A percentile compares a stretch with the other conserved stretches of the same genome.
phyloP scores from a whole-genome alignment of 2,888 invertebrate genomes.

The Hoplodrina ambigua region DNA sequence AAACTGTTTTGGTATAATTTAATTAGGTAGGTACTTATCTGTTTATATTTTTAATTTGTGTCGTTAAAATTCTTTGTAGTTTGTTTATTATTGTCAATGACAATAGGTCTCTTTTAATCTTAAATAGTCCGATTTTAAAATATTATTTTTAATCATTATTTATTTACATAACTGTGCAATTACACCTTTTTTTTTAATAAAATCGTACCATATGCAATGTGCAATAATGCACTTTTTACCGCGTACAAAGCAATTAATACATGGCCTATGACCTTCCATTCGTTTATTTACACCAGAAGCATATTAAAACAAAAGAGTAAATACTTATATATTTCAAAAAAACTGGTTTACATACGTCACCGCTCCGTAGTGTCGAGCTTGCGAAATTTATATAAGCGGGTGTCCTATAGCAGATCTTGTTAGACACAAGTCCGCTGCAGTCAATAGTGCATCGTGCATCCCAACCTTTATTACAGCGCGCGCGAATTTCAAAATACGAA shows the following conservation, averaged over 20 bases:
- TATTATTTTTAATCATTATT: neutral
- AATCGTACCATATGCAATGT: neutral
- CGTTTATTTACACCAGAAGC: slow-evolving; percentile 27
- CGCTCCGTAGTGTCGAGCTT: slow-evolving; percentile 43
- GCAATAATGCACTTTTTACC: slow-evolving; percentile 9
- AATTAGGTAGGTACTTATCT: neutral
- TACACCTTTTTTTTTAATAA: neutral
- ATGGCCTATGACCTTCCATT: slow-evolving; percentile 30
- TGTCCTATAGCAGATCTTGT: slow-evolving; percentile 52
- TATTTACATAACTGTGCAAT: neutral
- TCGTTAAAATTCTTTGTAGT: too few relatives aligned
- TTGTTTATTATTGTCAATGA: too few relatives aligned
- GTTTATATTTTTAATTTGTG: neutral
- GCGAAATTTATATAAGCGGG: slow-evolving; percentile 71
- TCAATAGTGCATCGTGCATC: slow-evolving; percentile 55
- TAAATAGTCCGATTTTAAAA: too few relatives aligned
- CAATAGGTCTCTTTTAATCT: too few relatives aligned
- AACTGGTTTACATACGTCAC: slow-evolving; percentile 60
- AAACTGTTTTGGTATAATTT: neutral
- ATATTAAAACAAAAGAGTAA: slow-evolving; percentile 42
- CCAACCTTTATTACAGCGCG: slow-evolving; percentile 56
- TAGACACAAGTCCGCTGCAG: slow-evolving; percentile 62
- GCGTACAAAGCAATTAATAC: slow-evolving; percentile 7
- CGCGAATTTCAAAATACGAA: slow-evolving; percentile 44
- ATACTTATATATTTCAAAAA: slow-evolving; percentile 25